Conservation (phyloP, 2,888 invertebrate species). For the Mythimna impura region DNA sequence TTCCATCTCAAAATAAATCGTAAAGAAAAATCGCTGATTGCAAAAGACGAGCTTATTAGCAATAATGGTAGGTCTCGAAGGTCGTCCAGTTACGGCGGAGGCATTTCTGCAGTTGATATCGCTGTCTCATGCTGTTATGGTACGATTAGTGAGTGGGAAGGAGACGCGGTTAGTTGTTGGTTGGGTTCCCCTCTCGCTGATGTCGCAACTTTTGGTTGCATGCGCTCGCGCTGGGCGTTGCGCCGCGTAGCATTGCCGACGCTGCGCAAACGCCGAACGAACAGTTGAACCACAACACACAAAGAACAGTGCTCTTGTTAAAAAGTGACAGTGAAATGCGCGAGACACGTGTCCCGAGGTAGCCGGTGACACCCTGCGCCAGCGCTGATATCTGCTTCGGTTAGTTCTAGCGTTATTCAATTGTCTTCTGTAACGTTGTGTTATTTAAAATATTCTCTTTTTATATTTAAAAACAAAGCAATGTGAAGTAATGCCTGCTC, state of each 20-base stretch:
- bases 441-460: not conserved
- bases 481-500: conserved; percentile 30
- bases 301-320: conserved; percentile 71
- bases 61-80: conserved; percentile 86
- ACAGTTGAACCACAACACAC: conserved; percentile 79
- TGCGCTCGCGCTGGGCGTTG: conserved; percentile 75
- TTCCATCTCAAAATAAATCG: conserved; percentile 73
- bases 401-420: conserved; percentile 48
- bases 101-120: conserved; percentile 72
- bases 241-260: conserved; percentile 68
- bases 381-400: conserved; percentile 57
- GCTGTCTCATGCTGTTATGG: conserved; percentile 69
- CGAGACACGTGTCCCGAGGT: conserved; percentile 58
- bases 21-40: conserved; percentile 82
- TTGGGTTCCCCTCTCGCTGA: conserved; percentile 78
- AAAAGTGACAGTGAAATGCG: conserved; percentile 84
- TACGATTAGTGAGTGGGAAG: conserved; percentile 68
- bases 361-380: conserved; percentile 39
- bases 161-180: conserved; percentile 74
- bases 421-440: not conserved
- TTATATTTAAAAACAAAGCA: conserved; percentile 57
- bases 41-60: conserved; percentile 86
- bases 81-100: conserved; percentile 81
- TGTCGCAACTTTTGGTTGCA: conserved; percentile 86
- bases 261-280: conserved; percentile 73